Evolutionary conservation across 2,888 invertebrate species (phyloP), one percentile per base, ranked within the genome.

Genomic region (Temnothorax ravouxi): DNA sequence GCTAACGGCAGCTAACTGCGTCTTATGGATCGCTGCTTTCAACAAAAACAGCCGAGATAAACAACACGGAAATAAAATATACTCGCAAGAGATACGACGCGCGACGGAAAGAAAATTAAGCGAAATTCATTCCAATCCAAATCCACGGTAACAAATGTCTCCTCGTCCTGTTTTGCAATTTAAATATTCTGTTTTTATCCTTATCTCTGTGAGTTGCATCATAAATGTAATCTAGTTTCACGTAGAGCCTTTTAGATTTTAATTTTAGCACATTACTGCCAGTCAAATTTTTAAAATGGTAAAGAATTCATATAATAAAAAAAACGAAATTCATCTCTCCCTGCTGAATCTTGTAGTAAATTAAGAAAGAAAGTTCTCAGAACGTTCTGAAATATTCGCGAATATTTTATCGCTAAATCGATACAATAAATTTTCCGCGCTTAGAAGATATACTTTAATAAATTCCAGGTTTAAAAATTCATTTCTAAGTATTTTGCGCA

Each of bases 21-120:
- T 71, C 71, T 79, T 50, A 80, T 18, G 79, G 79, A 80, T 80
- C 72, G 59, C 13, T 72, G 72, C 79, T 71, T 80, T 38, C 47
- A 72, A 72, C 72, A 80, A 80, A 79, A 80, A 44, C 47, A 80
- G 13, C 38, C 47, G 34, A 21, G 44, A 59, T 71, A 79, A 79
- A 71, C 47, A 80, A 56, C 66, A 59, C 29, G 41, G 34, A 54
- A 59, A 82, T 62, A 82, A 74, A 82, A 61, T 81, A 61, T 66
- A 69, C 64, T 67, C 25, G 64, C 21, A n/a, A 56, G 47, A 84
- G 38, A 41, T 47, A 67, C 5, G 38, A 29, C 29, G 29, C 29
- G 29, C 29, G 3, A 52, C 34, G 21, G 21, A 67, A 29, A 71
- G 34, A 47, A 59, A 15, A 72, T 34, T 21, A 15, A 21, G 59